Conservation (phyloP, 2,888 invertebrate species). For the Luperina nickerlii region DNA sequence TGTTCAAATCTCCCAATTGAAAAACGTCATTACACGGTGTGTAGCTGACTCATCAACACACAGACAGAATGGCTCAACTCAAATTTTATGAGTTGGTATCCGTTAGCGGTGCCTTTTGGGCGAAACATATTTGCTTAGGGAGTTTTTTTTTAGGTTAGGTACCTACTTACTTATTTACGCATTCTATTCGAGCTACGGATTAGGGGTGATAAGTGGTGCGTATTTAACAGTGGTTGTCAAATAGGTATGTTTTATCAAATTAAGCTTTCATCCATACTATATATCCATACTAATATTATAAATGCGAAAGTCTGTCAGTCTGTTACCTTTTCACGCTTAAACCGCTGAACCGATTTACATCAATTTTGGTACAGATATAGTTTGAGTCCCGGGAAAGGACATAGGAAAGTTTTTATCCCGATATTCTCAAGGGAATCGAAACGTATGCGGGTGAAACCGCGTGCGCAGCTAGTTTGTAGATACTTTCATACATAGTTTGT, state of each 20-base stretch:
- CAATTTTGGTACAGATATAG: no score
- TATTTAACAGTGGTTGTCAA: background rate
- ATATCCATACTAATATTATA: no score
- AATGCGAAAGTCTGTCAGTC: no score
- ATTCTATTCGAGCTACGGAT: background rate
- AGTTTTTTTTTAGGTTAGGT: constrained; percentile 30
- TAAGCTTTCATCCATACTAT: background rate
- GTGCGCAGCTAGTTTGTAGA: background rate
- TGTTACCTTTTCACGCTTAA: no score
- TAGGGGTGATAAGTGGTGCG: background rate
- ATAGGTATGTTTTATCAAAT: background rate
- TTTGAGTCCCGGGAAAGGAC: no score
- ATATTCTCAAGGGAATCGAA: no score
- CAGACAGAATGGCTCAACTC: constrained; percentile 62
- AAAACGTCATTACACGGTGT: constrained; percentile 54
- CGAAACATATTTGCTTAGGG: constrained; percentile 31
- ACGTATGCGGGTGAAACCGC: no score
- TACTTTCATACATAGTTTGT: background rate
- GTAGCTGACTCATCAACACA: constrained; percentile 69
- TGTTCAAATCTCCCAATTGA: constrained; percentile 60
- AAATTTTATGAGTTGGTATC: constrained; percentile 57
- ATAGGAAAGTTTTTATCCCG: no score
- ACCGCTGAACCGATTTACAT: no score
- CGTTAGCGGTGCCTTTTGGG: constrained; percentile 54
- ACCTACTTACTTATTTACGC: constrained; percentile 3